Conservation (phyloP, 2,888 invertebrate species). For the Acrobasis repandana region DNA sequence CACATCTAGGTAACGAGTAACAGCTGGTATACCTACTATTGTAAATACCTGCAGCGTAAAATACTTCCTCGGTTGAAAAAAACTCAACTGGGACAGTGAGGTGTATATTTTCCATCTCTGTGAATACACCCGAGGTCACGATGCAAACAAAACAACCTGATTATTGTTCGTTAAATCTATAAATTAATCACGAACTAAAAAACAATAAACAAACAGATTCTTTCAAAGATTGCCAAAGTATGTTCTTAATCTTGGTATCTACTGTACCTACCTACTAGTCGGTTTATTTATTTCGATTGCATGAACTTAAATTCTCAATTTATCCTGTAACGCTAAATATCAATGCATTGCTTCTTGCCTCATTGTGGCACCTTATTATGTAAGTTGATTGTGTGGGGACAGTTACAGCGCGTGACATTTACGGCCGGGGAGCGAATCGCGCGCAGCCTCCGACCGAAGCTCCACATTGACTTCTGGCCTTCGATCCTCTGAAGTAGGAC, state of each 20-base stretch:
- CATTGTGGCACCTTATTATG: conserved; percentile 45
- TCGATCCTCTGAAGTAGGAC: conserved; percentile 60
- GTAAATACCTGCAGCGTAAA: too few relatives aligned
- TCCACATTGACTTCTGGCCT: conserved; percentile 70
- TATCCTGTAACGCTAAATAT: conserved; percentile 29
- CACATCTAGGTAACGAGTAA: too few relatives aligned
- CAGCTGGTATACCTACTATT: too few relatives aligned
- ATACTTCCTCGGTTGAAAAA: too few relatives aligned
- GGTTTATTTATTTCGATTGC: background rate
- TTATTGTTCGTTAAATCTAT: background rate
- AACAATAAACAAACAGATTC: background rate
- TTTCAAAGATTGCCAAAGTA: background rate
- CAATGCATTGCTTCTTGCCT: conserved; percentile 33
- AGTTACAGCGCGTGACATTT: conserved; percentile 69
- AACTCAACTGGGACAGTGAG: too few relatives aligned
- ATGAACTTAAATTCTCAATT: conserved; percentile 22
- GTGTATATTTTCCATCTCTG: too few relatives aligned
- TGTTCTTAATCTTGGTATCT: background rate
- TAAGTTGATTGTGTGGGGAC: conserved; percentile 55
- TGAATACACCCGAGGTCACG: background rate
- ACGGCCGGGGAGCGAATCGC: conserved; percentile 53
- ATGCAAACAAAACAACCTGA: background rate
- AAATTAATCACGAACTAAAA: background rate
- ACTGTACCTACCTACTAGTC: background rate
- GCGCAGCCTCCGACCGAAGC: conserved; percentile 57